These are phyloP conservation scores for Belonocnema kinseyi DNA, from an alignment of 1,140 invertebrate species.

Conservation along the genomic window DNA sequence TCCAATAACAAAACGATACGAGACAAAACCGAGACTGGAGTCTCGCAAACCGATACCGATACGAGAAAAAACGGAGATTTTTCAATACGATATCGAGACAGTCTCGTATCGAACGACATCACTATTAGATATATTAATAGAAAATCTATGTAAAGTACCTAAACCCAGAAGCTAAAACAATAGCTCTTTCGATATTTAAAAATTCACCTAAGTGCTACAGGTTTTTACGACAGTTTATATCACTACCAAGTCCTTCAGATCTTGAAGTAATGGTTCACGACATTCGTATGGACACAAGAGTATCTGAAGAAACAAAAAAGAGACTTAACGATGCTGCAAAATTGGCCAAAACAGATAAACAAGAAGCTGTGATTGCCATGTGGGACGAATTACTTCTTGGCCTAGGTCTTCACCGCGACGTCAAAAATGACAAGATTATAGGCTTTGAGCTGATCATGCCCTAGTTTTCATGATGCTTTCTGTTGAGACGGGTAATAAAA, in stretches of 20 bases:
- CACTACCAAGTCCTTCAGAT: background rate
- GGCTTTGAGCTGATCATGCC: constrained; percentile 1
- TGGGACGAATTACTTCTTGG: background rate
- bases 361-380: background rate
- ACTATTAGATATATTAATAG: background rate
- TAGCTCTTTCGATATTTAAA: background rate
- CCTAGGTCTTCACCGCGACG: background rate
- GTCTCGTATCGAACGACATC: too few relatives aligned
- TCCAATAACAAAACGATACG: too few relatives aligned
- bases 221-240: background rate
- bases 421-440: background rate
- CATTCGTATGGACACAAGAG: background rate
- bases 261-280: background rate
- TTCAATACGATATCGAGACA: too few relatives aligned
- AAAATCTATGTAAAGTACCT: background rate
- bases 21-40: too few relatives aligned
- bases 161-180: background rate
- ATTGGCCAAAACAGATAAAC: background rate
- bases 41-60: too few relatives aligned
- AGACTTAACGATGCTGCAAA: background rate
- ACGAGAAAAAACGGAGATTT: too few relatives aligned
- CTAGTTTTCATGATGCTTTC: background rate
- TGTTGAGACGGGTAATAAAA: background rate
- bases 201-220: background rate
- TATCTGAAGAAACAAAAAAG: background rate